Evolutionary conservation across 30 jellyfish, hydroid and myxozoan genomes (phyloP).

Genomic region (Hydractinia symbiolongicarpus): DNA sequence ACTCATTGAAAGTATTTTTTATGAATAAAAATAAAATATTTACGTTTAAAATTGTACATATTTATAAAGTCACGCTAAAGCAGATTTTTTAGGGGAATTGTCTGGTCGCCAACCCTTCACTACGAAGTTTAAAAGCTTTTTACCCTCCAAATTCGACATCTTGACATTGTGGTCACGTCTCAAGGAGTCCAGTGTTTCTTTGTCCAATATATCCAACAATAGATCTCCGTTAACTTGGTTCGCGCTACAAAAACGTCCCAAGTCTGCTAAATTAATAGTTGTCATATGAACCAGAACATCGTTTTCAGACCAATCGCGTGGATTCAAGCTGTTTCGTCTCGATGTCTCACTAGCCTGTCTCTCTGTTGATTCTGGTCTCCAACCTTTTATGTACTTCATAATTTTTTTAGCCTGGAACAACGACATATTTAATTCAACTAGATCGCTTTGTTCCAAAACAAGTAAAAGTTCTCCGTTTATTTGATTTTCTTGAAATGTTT

Average conservation of each 20-base stretch:
- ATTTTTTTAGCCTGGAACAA: slow-evolving; percentile 62
- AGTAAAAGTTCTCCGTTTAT: slow-evolving; percentile 58
- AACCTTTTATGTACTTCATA: slow-evolving; percentile 39
- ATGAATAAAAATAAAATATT: too few relatives aligned
- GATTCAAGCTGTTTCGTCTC: slow-evolving; percentile 33
- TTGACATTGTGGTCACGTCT: slow-evolving; percentile 37
- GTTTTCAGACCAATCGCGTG: slow-evolving; percentile 45
- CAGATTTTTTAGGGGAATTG: slow-evolving; percentile 30
- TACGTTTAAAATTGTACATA: too few relatives aligned
- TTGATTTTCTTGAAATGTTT: slow-evolving; percentile 36
- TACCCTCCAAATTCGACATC: slow-evolving; percentile 47
- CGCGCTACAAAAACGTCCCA: slow-evolving; percentile 47
- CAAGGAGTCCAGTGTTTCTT: slow-evolving; percentile 33
- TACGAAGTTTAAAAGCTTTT: slow-evolving; percentile 50
- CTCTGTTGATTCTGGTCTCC: slow-evolving; percentile 48
- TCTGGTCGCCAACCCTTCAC: slow-evolving; percentile 69
- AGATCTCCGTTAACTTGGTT: slow-evolving; percentile 64
- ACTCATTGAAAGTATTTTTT: too few relatives aligned
- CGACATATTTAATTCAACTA: slow-evolving; percentile 55
- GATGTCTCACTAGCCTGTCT: slow-evolving; percentile 15
- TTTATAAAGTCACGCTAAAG: not conserved
- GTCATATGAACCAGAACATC: slow-evolving; percentile 48
- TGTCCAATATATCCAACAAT: slow-evolving; percentile 35
- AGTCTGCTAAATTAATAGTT: slow-evolving; percentile 41
- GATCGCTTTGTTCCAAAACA: slow-evolving; percentile 39